These are phyloP conservation scores for Apotomis betuletana DNA, from an alignment of 2,888 invertebrate genomes.

Conservation along the genomic window DNA sequence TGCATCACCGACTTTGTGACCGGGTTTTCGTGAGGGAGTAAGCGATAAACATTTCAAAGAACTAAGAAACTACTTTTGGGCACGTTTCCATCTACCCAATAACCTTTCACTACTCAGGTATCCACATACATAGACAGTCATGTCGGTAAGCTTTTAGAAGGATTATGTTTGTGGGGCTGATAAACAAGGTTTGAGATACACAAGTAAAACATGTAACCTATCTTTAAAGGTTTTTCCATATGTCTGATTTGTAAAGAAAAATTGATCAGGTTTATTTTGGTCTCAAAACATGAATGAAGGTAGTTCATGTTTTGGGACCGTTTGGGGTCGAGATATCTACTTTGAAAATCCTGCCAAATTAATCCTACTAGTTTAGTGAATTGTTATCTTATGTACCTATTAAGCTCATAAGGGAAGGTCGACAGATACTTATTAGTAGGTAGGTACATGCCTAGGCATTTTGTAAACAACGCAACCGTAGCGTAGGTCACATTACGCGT, in stretches of 20 bases:
- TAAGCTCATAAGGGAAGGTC: too few relatives aligned
- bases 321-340: too few relatives aligned
- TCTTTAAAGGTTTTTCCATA: too few relatives aligned
- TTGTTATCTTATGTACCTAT: too few relatives aligned
- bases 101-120: slow-evolving; percentile 14
- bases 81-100: slow-evolving; percentile 23
- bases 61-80: slow-evolving; percentile 20
- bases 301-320: too few relatives aligned
- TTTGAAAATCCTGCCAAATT: neutral
- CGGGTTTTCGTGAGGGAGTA: slow-evolving; percentile 11
- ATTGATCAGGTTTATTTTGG: too few relatives aligned
- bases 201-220: neutral
- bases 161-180: neutral
- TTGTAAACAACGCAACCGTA: neutral
- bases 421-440: too few relatives aligned
- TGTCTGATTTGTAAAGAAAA: too few relatives aligned
- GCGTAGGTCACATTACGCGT: too few relatives aligned
- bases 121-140: neutral
- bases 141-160: neutral
- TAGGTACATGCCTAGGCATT: too few relatives aligned
- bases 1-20: slow-evolving; percentile 22
- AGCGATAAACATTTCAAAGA: slow-evolving; percentile 14
- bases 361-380: too few relatives aligned
- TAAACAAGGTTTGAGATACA: neutral
- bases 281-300: too few relatives aligned